Percentiles rank a stretch among this genome's conserved stretches.
phyloP scores from a whole-genome alignment of 2,888 invertebrate species.

The Coecobrya sp. region DNA sequence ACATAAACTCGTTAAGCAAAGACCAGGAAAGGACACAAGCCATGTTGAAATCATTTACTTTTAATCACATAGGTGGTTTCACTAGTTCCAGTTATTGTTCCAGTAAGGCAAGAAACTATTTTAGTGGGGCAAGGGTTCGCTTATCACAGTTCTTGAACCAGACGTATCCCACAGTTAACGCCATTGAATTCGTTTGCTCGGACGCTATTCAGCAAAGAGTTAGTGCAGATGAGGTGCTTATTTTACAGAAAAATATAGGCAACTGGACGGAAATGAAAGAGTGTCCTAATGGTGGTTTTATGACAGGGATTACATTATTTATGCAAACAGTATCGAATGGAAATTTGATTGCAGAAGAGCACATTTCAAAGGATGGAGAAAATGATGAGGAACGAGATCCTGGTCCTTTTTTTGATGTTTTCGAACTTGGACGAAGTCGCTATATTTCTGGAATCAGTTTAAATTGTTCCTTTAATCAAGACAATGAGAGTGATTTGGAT shows the following conservation, averaged over 20 bases:
- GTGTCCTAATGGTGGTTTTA: slow-evolving; percentile 37
- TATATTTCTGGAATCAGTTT: slow-evolving; percentile 51
- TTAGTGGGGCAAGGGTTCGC: slow-evolving; percentile 53
- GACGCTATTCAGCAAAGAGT: background rate
- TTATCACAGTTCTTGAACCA: background rate
- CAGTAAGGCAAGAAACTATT: background rate
- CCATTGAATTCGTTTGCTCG: slow-evolving; percentile 46
- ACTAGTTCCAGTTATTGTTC: background rate
- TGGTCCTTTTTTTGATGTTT: slow-evolving; percentile 1
- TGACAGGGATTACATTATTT: background rate
- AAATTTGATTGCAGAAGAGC: background rate
- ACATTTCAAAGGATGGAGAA: background rate
- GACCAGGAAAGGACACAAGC: background rate
- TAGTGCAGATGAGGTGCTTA: background rate
- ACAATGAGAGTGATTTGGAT: background rate
- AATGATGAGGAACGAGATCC: background rate
- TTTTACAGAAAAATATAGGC: slow-evolving; percentile 29
- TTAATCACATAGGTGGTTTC: background rate
- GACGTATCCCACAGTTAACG: background rate
- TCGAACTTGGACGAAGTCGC: background rate
- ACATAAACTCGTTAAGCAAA: background rate
- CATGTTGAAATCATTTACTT: background rate
- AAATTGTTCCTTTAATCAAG: slow-evolving; percentile 10
- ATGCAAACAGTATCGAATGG: background rate
- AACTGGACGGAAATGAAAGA: slow-evolving; percentile 12